Percentiles rank a stretch among this genome's conserved stretches.
Conservation (phyloP, 1,140 invertebrate species). For the Caerostris extrusa region DNA sequence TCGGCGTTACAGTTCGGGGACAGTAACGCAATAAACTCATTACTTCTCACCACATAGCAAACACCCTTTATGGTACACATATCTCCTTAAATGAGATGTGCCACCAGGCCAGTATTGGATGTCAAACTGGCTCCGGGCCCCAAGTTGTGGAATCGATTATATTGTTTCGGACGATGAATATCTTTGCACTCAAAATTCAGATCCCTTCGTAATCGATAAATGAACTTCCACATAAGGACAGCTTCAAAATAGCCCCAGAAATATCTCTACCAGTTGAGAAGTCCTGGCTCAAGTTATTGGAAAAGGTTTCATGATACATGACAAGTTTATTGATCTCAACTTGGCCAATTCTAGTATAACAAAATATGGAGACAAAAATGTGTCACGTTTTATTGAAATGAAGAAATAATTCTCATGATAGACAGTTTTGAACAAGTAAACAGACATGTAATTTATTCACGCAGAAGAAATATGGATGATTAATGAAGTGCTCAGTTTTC, state of each 20-base stretch:
- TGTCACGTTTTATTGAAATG: background rate
- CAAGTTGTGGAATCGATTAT: slow-evolving; percentile 21
- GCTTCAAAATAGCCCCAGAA: background rate
- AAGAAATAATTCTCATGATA: slow-evolving; percentile 2
- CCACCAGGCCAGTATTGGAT: background rate
- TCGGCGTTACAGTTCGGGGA: background rate
- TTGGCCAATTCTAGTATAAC: background rate
- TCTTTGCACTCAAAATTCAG: background rate
- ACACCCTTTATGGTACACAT: background rate
- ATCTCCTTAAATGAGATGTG: slow-evolving; percentile 39
- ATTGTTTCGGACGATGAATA: slow-evolving; percentile 22
- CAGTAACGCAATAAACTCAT: slow-evolving; percentile 9
- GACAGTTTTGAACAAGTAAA: background rate
- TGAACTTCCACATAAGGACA: background rate
- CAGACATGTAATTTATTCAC: background rate
- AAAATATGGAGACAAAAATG: background rate
- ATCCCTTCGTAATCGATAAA: slow-evolving; percentile 8
- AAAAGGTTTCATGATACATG: background rate
- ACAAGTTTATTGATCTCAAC: background rate
- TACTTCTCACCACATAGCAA: slow-evolving; percentile 9
- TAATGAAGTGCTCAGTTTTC: no score
- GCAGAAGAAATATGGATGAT: no score
- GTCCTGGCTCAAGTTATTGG: background rate
- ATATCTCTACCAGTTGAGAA: background rate
- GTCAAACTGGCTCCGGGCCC: background rate